phyloP scores from a whole-genome alignment of 2,113 vertebrate species.

The Micronycteris hirsuta region DNA sequence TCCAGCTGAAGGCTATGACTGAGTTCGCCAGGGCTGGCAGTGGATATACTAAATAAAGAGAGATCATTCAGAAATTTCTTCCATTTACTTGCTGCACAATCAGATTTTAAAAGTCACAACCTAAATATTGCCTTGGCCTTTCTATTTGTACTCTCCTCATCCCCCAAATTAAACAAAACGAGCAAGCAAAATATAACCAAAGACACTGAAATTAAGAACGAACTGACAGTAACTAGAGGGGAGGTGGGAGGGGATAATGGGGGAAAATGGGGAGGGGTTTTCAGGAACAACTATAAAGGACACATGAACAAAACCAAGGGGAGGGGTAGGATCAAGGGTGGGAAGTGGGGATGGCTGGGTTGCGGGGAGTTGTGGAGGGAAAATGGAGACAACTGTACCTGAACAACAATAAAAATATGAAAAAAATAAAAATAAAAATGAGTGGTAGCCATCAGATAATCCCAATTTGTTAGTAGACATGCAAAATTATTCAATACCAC shows the following conservation, averaged over 20 bases:
- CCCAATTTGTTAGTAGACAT: not conserved
- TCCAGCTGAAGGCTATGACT: not conserved
- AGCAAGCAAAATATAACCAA: too few species aligned
- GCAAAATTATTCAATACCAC: not conserved
- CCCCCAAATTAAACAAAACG: not conserved
- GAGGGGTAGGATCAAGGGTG: too few species aligned
- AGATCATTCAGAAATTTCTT: not conserved
- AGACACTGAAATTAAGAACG: too few species aligned
- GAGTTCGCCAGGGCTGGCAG: not conserved
- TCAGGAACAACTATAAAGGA: not conserved
- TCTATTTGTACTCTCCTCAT: not conserved
- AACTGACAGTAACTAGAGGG: too few species aligned
- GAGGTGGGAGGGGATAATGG: too few species aligned
- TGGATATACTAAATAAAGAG: not conserved
- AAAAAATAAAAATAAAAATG: not conserved
- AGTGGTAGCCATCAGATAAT: not conserved
- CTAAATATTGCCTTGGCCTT: not conserved
- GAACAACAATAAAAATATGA: too few species aligned
- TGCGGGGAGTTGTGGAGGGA: too few species aligned
- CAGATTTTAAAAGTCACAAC: not conserved
- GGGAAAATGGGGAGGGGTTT: too few species aligned
- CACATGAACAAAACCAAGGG: too few species aligned
- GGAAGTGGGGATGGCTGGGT: too few species aligned
- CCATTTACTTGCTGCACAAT: not conserved
- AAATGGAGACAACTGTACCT: too few species aligned